phyloP scores from a whole-genome alignment of 2,113 vertebrate species.

The Leuciscus idus region DNA sequence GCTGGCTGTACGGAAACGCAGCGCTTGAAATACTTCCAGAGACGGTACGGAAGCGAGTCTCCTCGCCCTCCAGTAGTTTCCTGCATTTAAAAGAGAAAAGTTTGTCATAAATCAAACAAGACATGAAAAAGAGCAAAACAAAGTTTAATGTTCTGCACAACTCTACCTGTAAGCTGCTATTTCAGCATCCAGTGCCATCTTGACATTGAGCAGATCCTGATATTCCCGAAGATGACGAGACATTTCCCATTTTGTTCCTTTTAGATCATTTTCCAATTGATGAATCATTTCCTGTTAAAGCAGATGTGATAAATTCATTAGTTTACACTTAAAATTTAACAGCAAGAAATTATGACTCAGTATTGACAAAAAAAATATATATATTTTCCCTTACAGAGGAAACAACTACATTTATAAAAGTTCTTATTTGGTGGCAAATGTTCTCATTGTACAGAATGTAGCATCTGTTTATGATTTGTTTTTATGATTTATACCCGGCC shows the following conservation, averaged over 20 bases:
- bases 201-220: constrained; percentile 93
- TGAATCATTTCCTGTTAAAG: constrained; percentile 80
- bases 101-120: neutral
- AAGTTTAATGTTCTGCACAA: neutral
- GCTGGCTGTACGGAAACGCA: constrained; percentile 33
- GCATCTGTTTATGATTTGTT: neutral
- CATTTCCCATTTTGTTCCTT: constrained; percentile 90
- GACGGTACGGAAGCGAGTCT: constrained; percentile 84
- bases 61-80: constrained; percentile 94
- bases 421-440: neutral
- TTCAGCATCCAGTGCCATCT: constrained; percentile 95
- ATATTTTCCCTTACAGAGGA: neutral
- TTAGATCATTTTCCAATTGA: constrained; percentile 87
- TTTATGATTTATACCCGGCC: neutral
- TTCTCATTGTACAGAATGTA: neutral
- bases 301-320: neutral
- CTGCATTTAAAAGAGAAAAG: constrained; percentile 67
- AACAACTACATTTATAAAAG: neutral
- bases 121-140: no score
- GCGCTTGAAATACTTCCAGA: constrained; percentile 12
- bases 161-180: constrained; percentile 92
- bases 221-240: constrained; percentile 90
- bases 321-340: neutral
- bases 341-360: neutral
- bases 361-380: neutral